Base-by-base conservation (phyloP, 2,113 vertebrate genomes). In the Phyllopteryx taeniolatus region DNA sequence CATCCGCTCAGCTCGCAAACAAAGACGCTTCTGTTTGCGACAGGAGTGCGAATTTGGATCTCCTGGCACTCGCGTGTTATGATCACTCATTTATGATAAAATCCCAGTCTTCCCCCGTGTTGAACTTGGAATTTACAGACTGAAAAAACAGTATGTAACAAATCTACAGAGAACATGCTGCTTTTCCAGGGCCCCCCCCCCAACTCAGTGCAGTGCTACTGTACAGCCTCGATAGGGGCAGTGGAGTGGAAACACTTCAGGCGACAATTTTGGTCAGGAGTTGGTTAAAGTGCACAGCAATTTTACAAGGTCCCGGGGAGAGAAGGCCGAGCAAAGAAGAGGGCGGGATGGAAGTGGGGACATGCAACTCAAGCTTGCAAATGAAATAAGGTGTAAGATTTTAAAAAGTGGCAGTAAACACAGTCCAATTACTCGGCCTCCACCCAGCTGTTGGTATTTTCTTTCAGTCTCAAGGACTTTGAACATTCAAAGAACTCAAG, bases 191-290 rank as follows among this genome's bases (percentile, higher is more conserved):
- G 19, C 67, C 2, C 31, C 6, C 72, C 68, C 51, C 54, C 51
- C 51, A 42, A 61, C 51, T 43, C 51, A 74, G 35, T 17, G 74
- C 77, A 68, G 9, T 63, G 86, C 63, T 77, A 78, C 82, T 85
- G 75, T 88, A 78, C 61, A 79, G 82, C 74, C 74, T 70, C 63
- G 79, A 60, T 71, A 46, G 74, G 80, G 79, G 74, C 70, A 85
- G 85, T 43, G 44, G 77, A 86, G 88, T 90, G 89, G 83, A 88
- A 91, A 89, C 83, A 86, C 87, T 89, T 85, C 6, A 86, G 87
- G 73, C 85, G 85, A 85, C 72, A 65, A 83, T 88, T 89, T 83
- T 84, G 74, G 81, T 84, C 71, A 68, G 72, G 75, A 85, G 79
- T 67, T 1, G 63, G 57, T 72, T 20, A 59, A 79, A 86, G 83